Evolutionary conservation across 1,140 invertebrate species (phyloP).

Genomic region (Globodera ellingtonae): DNA sequence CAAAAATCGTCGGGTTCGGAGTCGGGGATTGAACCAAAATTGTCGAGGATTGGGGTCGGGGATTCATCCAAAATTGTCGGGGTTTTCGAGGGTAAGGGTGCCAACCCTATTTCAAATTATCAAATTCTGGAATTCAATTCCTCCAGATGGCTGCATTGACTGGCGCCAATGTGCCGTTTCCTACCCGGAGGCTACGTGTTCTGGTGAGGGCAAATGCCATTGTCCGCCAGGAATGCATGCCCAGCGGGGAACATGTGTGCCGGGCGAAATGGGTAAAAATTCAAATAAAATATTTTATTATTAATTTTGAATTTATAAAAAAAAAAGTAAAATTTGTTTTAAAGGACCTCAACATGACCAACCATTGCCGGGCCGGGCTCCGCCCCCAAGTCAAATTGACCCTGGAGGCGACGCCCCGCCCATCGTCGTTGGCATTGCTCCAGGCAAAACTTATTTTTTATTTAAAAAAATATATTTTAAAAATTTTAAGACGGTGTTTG

Average conservation of each 20-base stretch:
- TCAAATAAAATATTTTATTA: no score
- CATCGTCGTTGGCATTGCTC: constrained; percentile 30
- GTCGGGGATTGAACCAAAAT: no score
- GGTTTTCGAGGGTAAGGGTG: no score
- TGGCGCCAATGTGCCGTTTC: constrained; percentile 17
- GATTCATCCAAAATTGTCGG: no score
- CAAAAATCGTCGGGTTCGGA: no score
- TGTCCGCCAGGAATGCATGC: constrained; percentile 19
- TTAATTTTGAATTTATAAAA: no score
- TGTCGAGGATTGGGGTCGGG: no score
- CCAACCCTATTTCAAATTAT: no score
- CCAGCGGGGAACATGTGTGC: not conserved
- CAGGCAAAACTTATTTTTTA: constrained; percentile 4
- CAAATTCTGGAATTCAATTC: no score
- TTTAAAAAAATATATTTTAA: not conserved
- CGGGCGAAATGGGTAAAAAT: not conserved
- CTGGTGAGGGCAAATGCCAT: constrained; percentile 26
- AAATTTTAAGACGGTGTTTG: constrained; percentile 39
- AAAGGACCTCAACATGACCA: not conserved
- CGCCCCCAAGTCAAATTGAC: constrained; percentile 1
- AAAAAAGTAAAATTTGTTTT: no score
- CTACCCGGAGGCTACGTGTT: constrained; percentile 21
- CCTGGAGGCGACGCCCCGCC: not conserved
- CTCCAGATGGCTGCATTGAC: constrained; percentile 23
- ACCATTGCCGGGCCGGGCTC: not conserved